Evolutionary conservation across 2,888 invertebrate genomes (phyloP), one percentile per base, ranked within the genome.

Genomic region (Drosophila antonietae): DNA sequence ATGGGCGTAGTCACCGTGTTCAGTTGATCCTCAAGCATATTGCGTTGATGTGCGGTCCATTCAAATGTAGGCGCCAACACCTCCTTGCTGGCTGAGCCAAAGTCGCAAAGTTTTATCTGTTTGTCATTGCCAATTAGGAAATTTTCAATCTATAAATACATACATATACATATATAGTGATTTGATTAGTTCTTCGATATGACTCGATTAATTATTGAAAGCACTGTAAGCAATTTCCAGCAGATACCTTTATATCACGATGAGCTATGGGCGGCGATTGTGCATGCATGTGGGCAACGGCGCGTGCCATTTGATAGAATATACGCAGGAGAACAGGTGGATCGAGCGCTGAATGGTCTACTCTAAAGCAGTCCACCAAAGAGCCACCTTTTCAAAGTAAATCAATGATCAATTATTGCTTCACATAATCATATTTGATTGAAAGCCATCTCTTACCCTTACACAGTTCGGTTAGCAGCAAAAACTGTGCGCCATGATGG

Each of bases 101-200:
- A 99, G 94, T 99, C 99, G 94, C 99, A 99, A 75, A 99, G 94
- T 93, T 99, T 99, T 55, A 99, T 95, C 88, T 94, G 94, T 90
- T 97, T 97, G 93, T 97, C 96, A 87, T 94, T 94, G 74, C 97
- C 96, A 84, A 99, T 95, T 74, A 99, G 93, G 90, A 99, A 95
- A 93, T 99, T 99, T 94, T 99, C 99, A 79, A 97, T 94, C 95
- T 95, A 23, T 0, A 23, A 28, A 46, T 23, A 15, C n/a, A n/a
- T n/a, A 23, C 8, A 46, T 23, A 46, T 23, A 41, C n/a, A 28
- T 7, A 46, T 23, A 23, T 23, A 46, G 23, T 8, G 1, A 46
- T 23, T 23, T 14, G 7, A 23, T 15, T 53, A 33, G 33, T 51
- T 51, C 12, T 12, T 28, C 9, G n/a, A n/a, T 33, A 18, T 18